Evolutionary conservation across 1,140 invertebrate species (phyloP).

Genomic region (Drosophila leontia): DNA sequence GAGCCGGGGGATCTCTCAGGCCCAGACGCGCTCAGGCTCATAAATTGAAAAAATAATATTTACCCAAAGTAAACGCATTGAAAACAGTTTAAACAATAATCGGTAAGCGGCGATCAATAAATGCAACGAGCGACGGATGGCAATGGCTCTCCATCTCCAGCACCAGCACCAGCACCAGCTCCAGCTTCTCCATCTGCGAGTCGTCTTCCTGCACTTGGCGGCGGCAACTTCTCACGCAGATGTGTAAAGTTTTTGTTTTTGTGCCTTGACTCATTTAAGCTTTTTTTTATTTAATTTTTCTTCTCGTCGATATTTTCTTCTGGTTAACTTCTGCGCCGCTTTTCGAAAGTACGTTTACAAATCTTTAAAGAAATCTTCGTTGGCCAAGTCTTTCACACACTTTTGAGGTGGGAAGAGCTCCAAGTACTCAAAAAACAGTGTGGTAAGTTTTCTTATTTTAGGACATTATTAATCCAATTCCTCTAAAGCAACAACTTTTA

Average conservation of each 20-base stretch:
- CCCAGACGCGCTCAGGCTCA: slow-evolving; percentile 57
- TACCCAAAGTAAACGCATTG: slow-evolving; percentile 81
- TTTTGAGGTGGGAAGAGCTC: slow-evolving; percentile 25
- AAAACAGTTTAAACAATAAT: slow-evolving; percentile 84
- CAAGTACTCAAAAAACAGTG: not conserved
- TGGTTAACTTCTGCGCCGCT: slow-evolving; percentile 61
- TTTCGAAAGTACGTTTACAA: slow-evolving; percentile 82
- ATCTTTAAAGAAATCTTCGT: slow-evolving; percentile 74
- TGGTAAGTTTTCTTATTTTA: not conserved
- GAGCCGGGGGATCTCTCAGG: slow-evolving; percentile 40
- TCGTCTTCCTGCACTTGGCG: slow-evolving; percentile 26
- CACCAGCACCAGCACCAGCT: slow-evolving; percentile 5
- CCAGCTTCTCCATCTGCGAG: slow-evolving; percentile 8
- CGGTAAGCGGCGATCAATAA: slow-evolving; percentile 80
- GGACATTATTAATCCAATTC: not conserved
- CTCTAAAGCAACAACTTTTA: not conserved
- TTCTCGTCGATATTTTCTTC: slow-evolving; percentile 75
- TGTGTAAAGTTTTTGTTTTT: slow-evolving; percentile 68
- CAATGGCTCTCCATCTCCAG: slow-evolving; percentile 25
- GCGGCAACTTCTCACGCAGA: slow-evolving; percentile 80
- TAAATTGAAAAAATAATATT: slow-evolving; percentile 84
- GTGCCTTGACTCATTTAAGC: slow-evolving; percentile 76
- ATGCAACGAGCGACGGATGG: slow-evolving; percentile 46
- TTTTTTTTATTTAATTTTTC: slow-evolving; percentile 81
- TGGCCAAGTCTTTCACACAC: slow-evolving; percentile 72